phyloP scores from a whole-genome alignment of 2,888 invertebrate species.

The Augochlorella aurata region DNA sequence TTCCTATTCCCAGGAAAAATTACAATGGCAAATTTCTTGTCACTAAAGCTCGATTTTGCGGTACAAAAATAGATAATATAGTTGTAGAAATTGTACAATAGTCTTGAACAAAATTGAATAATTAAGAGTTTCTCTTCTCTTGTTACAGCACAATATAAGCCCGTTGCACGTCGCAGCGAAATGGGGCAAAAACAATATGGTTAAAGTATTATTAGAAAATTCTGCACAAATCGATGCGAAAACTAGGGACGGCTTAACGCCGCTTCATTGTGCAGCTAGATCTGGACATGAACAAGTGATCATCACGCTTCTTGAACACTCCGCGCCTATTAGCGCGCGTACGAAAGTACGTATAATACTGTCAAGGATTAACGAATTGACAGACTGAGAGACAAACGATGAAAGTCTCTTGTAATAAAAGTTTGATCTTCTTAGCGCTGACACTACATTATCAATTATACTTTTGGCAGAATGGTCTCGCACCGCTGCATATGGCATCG shows the following conservation, averaged over 20 bases:
- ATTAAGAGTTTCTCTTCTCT: neutral
- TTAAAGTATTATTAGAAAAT: conserved; percentile 92
- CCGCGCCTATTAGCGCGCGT: conserved; percentile 96
- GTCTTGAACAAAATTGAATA: no score
- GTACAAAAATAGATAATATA: no score
- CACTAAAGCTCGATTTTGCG: no score
- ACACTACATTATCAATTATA: neutral
- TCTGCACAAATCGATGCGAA: conserved; percentile 94
- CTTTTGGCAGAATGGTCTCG: conserved; percentile 89
- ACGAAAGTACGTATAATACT: conserved; percentile 88
- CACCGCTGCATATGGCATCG: conserved; percentile 99
- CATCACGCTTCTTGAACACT: conserved; percentile 92
- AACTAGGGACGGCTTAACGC: conserved; percentile 97
- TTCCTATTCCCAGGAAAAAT: no score
- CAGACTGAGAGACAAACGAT: no score
- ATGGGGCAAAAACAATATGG: conserved; percentile 98
- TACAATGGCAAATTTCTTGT: no score
- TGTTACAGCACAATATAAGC: conserved; percentile 93
- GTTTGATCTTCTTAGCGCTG: no score
- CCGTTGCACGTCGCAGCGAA: conserved; percentile 98
- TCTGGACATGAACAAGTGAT: conserved; percentile 98
- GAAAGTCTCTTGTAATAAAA: no score
- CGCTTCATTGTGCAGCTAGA: conserved; percentile 97
- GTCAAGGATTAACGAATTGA: no score
- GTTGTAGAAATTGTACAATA: no score